These are phyloP conservation scores for Lordiphosa collinella DNA, from an alignment of 1,140 invertebrate species.

Conservation along the genomic window DNA sequence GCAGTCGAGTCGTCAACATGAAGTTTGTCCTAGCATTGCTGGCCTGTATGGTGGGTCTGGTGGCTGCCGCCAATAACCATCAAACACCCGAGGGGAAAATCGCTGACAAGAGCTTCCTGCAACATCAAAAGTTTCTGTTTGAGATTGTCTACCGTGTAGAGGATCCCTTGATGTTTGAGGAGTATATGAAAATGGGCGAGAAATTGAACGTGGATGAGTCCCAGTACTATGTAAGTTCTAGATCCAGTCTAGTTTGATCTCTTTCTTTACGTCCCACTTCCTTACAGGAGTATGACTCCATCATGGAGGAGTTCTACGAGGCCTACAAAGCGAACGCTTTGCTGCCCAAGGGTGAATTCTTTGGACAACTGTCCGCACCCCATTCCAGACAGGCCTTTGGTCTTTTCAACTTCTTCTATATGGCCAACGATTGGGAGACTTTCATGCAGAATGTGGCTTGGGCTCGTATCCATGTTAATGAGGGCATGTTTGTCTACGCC, in stretches of 20 bases:
- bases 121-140: conserved; percentile 60
- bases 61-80: conserved; percentile 53
- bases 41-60: conserved; percentile 65
- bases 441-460: conserved; percentile 84
- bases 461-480: conserved; percentile 82
- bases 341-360: conserved; percentile 73
- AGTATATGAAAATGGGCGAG: conserved; percentile 47
- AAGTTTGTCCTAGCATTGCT: conserved; percentile 64
- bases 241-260: background rate
- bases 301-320: conserved; percentile 65
- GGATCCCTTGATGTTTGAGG: conserved; percentile 61
- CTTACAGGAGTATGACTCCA: conserved; percentile 57
- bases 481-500: conserved; percentile 83
- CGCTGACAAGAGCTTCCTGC: conserved; percentile 55
- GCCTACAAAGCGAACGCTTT: conserved; percentile 48
- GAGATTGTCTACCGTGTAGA: conserved; percentile 63
- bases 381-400: conserved; percentile 81
- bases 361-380: conserved; percentile 53
- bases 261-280: too few relatives aligned
- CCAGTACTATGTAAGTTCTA: conserved; percentile 48
- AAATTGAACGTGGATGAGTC: conserved; percentile 32
- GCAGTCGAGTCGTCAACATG: conserved; percentile 45
- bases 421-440: conserved; percentile 83
- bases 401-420: conserved; percentile 83
- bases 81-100: conserved; percentile 48